phyloP scores from a whole-genome alignment of 2,888 invertebrate species.

The Taenaris catops region DNA sequence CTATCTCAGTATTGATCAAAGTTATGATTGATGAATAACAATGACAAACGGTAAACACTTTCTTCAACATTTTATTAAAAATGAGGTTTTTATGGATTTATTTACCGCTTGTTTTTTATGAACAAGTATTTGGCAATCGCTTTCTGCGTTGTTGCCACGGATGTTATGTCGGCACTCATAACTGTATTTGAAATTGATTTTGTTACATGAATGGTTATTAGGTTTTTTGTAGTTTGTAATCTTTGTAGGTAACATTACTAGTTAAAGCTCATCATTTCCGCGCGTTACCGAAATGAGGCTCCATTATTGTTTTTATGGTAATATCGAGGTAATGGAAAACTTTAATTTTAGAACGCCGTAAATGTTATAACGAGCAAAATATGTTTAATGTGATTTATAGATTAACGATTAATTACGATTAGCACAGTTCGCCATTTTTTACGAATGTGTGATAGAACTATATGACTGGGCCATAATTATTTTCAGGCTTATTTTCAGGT shows the following conservation, averaged over 20 bases:
- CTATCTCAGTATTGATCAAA: too few relatives aligned
- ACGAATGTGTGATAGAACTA: too few relatives aligned
- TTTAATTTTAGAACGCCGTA: slow-evolving; percentile 23
- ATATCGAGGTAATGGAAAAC: slow-evolving; percentile 50
- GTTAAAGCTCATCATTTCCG: slow-evolving; percentile 51
- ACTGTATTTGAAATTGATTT: slow-evolving; percentile 69
- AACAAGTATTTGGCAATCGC: slow-evolving; percentile 1
- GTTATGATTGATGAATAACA: too few relatives aligned
- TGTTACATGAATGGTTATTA: slow-evolving; percentile 62
- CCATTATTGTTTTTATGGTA: slow-evolving; percentile 55
- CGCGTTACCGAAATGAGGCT: slow-evolving; percentile 55
- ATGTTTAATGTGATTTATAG: too few relatives aligned
- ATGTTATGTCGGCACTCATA: slow-evolving; percentile 35
- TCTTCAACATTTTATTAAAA: too few relatives aligned
- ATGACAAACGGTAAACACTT: too few relatives aligned
- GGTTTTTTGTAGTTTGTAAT: slow-evolving; percentile 65
- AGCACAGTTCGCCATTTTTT: too few relatives aligned
- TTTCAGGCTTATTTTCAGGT: too few relatives aligned
- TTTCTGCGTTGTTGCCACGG: neutral
- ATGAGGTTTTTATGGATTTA: too few relatives aligned
- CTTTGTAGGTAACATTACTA: slow-evolving; percentile 53
- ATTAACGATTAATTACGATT: too few relatives aligned
- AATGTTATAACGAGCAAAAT: too few relatives aligned
- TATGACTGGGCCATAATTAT: too few relatives aligned
- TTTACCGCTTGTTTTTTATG: slow-evolving; percentile 16